phyloP scores from a whole-genome alignment of 2,797 vertebrate genomes.

The Poecilia gillii region DNA sequence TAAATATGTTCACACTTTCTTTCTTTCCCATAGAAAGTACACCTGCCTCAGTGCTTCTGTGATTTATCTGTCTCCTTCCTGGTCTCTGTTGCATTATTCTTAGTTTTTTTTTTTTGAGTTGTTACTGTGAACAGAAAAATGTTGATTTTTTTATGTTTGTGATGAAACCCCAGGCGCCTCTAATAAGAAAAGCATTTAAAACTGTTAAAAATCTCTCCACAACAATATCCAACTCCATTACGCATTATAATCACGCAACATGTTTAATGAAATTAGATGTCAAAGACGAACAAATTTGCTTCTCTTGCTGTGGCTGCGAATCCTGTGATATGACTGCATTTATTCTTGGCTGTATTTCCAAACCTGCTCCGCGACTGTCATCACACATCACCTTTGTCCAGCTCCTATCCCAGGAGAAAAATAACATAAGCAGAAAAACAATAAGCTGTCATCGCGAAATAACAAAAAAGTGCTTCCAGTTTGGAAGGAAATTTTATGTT shows the following conservation, averaged over 20 bases:
- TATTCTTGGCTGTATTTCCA: constrained; percentile 14
- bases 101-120: background rate
- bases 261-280: background rate
- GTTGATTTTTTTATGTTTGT: background rate
- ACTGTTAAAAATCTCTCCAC: background rate
- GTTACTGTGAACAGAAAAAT: background rate
- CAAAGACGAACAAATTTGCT: background rate
- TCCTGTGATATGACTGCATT: background rate
- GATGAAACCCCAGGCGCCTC: background rate
- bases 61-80: background rate
- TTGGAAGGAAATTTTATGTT: constrained; percentile 1
- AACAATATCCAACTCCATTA: background rate
- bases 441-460: constrained; percentile 8
- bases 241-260: background rate
- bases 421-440: constrained; percentile 11
- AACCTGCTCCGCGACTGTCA: constrained; percentile 6
- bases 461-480: constrained; percentile 1
- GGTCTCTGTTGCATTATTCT: background rate
- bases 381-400: constrained; percentile 13
- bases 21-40: background rate
- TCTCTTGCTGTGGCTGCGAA: background rate
- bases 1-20: background rate
- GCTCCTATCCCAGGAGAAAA: constrained; percentile 1
- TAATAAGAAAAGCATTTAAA: background rate
- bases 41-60: background rate